Base-by-base conservation (phyloP, 2,888 invertebrate genomes). In the Omphaloscelis lunosa region DNA sequence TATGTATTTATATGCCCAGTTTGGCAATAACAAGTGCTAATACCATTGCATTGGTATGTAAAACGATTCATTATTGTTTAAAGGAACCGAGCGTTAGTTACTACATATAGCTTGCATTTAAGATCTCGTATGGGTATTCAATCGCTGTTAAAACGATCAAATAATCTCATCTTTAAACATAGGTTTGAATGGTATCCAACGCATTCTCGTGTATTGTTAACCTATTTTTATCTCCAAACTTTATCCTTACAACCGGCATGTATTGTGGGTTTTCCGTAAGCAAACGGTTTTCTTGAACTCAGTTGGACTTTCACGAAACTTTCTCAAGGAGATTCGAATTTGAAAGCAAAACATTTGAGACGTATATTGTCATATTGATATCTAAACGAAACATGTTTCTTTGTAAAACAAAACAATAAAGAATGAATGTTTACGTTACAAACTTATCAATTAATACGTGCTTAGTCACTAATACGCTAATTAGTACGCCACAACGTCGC, bases 361-460 rank as follows among this genome's bases (percentile, higher is more conserved):
- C 80, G 17, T n/a, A 15, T 23, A 51, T 68, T 67, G 56, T 51
- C n/a, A 23, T 67, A 41, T 51, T 2, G 0, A 83, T 8, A 59
- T 20, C 51, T 34, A 58, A 27, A 62, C n/a, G 27, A 58, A 45
- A 2, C 12, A 11, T n/a, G 11, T n/a, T 20, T n/a, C 17, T 48
- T 68, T 63, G 34, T 39, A 34, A 34, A n/a, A 68, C 17, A 71
- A 71, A 71, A 45, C 53, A 81, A 45, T 20, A 48, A 72, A 69
- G 48, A 84, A 73, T 51, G 34, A 65, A 73, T 62, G 41, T 67
- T 56, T 39, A n/a, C 41, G 20, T 53, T 23, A 53, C 51, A 71
- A 63, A 48, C 71, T 77, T 77, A 83, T 83, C 86, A 72, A 83
- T 63, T 15, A 62, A 59, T 63, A 86, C 84, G 87, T 84, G 87